Evolutionary conservation across 2,888 invertebrate species (phyloP).

Genomic region (Diadegma fenestrale): DNA sequence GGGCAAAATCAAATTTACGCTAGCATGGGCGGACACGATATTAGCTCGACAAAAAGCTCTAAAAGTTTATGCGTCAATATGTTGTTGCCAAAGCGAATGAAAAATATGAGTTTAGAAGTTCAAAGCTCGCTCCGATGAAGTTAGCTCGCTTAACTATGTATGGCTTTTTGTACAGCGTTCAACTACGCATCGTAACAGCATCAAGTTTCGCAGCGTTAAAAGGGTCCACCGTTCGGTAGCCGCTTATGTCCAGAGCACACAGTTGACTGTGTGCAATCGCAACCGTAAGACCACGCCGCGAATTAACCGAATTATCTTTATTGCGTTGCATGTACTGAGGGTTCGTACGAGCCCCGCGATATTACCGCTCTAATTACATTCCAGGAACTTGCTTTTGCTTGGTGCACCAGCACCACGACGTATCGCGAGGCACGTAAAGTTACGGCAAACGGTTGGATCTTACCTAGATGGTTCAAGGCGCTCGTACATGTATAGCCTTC

Average conservation of each 20-base stretch:
- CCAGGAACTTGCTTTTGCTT: constrained; percentile 56
- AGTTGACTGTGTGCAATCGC: constrained; percentile 29
- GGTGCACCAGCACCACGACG: constrained; percentile 46
- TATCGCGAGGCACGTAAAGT: constrained; percentile 53
- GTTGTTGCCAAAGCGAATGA: background rate
- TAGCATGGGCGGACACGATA: background rate
- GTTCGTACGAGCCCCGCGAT: constrained; percentile 56
- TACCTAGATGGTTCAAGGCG: constrained; percentile 34
- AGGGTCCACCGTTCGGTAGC: constrained; percentile 16
- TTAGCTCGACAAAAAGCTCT: background rate
- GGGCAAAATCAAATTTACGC: background rate
- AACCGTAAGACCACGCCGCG: constrained; percentile 60
- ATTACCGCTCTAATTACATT: constrained; percentile 72
- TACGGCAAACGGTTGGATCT: constrained; percentile 49
- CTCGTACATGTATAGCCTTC: background rate
- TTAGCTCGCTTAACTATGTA: background rate
- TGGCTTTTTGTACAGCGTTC: background rate
- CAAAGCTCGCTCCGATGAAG: constrained; percentile 5
- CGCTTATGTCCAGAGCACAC: constrained; percentile 43
- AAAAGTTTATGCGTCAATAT: background rate
- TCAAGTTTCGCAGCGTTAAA: constrained; percentile 37
- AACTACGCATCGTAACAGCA: constrained; percentile 7
- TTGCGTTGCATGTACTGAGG: constrained; percentile 66
- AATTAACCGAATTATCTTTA: constrained; percentile 73
- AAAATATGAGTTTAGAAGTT: background rate